Conservation (phyloP, 2,113 vertebrate species). For the Bujurquina vittata region DNA sequence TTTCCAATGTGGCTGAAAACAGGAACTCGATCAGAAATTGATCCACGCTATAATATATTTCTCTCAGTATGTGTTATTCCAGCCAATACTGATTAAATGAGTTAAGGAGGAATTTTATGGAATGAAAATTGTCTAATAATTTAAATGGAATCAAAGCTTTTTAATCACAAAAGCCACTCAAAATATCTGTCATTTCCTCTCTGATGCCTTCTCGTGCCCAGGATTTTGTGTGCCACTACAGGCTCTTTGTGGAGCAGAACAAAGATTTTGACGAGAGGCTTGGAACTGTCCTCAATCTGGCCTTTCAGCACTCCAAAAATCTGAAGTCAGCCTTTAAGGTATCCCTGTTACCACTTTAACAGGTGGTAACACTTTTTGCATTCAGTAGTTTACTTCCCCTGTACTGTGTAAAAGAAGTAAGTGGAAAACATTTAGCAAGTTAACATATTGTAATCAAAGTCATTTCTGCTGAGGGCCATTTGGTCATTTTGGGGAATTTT, state of each 20-base stretch:
- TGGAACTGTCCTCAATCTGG: conserved; percentile 83
- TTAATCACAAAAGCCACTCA: neutral
- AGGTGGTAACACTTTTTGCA: no score
- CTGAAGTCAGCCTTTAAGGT: conserved; percentile 82
- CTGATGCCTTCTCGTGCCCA: conserved; percentile 58
- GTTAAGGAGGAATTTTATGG: conserved; percentile 10
- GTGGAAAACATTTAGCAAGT: neutral
- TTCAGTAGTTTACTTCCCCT: neutral
- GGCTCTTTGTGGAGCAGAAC: conserved; percentile 80
- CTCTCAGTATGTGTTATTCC: conserved; percentile 21
- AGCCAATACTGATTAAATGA: conserved; percentile 28
- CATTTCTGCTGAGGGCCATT: neutral
- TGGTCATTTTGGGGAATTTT: neutral
- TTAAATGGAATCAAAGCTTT: conserved; percentile 6
- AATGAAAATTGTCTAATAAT: conserved; percentile 6
- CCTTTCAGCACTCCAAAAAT: conserved; percentile 83
- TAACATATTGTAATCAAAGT: neutral
- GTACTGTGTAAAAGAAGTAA: neutral
- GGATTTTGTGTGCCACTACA: conserved; percentile 80
- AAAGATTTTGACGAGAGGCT: conserved; percentile 84
- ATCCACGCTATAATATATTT: conserved; percentile 34
- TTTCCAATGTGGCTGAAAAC: conserved; percentile 40
- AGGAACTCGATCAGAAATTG: conserved; percentile 52
- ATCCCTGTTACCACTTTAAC: conserved; percentile 9
- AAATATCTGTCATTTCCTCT: neutral